Evolutionary conservation across 1,140 invertebrate species (phyloP).

Genomic region (Zelostemma sp.): DNA sequence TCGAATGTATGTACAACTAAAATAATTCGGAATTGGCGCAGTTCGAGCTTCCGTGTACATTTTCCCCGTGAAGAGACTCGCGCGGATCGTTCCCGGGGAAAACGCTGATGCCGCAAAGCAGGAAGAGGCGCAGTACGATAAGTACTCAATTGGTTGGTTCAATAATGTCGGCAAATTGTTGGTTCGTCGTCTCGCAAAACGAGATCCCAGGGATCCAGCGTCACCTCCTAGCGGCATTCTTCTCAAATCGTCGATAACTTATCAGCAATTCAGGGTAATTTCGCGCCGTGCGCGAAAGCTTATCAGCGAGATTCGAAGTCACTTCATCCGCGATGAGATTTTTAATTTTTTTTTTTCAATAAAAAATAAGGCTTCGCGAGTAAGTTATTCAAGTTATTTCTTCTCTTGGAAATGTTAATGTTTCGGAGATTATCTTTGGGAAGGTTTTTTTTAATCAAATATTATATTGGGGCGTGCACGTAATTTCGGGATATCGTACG

Average conservation of each 20-base stretch:
- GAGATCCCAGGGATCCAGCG: slow-evolving; percentile 22
- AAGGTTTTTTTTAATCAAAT: too few species aligned
- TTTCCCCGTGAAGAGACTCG: neutral
- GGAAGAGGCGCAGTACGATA: slow-evolving; percentile 11
- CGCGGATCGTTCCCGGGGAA: slow-evolving; percentile 8
- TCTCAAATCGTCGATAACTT: slow-evolving; percentile 62
- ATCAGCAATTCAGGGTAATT: slow-evolving; percentile 59
- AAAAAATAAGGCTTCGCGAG: too few species aligned
- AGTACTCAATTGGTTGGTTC: slow-evolving; percentile 20
- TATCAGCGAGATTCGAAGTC: slow-evolving; percentile 6
- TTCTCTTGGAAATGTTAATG: too few species aligned
- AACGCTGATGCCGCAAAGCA: slow-evolving; percentile 6
- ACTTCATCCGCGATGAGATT: neutral
- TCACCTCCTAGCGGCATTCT: slow-evolving; percentile 53
- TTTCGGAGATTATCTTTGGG: too few species aligned
- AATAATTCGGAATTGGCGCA: slow-evolving; percentile 10
- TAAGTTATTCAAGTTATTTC: too few species aligned
- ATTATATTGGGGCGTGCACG: too few species aligned
- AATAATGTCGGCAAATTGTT: slow-evolving; percentile 59
- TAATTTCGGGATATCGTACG: too few species aligned
- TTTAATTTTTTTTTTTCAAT: slow-evolving; percentile 4
- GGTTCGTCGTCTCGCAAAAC: slow-evolving; percentile 33
- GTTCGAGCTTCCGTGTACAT: slow-evolving; percentile 26
- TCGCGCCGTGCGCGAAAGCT: slow-evolving; percentile 33
- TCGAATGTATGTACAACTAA: too few species aligned